Base-by-base conservation (phyloP, 2,888 invertebrate species). In the Amitus sp. region DNA sequence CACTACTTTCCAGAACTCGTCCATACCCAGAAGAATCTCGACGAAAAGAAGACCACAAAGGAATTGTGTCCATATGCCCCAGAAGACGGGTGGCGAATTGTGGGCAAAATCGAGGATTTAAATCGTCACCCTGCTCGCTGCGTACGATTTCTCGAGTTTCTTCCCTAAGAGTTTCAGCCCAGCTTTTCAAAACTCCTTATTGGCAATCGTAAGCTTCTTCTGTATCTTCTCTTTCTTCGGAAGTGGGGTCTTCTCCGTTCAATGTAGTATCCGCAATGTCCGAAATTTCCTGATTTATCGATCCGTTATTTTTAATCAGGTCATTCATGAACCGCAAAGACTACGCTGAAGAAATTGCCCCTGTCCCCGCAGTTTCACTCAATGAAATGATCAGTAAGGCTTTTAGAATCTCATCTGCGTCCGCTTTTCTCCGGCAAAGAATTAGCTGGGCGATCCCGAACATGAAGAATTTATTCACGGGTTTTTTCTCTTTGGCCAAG, bases 11-110 rank as follows among this genome's bases (percentile, higher is more conserved):
- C 2, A 59, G 62, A 28, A 30, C 7, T 0, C 59, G 55, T 2
- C 64, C 63, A 34, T 40, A 64, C 6, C 47, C 48, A 28, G 64
- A 64, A 13, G 34, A 17, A 1, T 46, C 18, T 13, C 45, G n/a
- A 1, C 34, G 43, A 39, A 67, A 40, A 20, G 47, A 53, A 5
- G 59, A 43, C 57, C 66, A 67, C n/a, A 66, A 15, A 2, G 48
- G 42, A 10, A 57, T 20, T 7, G 47, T 51, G 7, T 23, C 15
- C 4, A 58, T 47, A 18, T 65, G 55, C 9, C 27, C 42, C 0
- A 59, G 17, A 5, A 57, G 39, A 33, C 33, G 33, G n/a, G 33
- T 33, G 3, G 33, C 33, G n/a, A 33, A 33, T n/a, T 33, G 9
- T 3, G 10, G n/a, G n/a, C 10, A n/a, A 10, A 9, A 3, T 33